Percentiles rank a stretch among this genome's conserved stretches.
Conservation (phyloP, 1,140 invertebrate genomes). For the Pectinophora gossypiella region DNA sequence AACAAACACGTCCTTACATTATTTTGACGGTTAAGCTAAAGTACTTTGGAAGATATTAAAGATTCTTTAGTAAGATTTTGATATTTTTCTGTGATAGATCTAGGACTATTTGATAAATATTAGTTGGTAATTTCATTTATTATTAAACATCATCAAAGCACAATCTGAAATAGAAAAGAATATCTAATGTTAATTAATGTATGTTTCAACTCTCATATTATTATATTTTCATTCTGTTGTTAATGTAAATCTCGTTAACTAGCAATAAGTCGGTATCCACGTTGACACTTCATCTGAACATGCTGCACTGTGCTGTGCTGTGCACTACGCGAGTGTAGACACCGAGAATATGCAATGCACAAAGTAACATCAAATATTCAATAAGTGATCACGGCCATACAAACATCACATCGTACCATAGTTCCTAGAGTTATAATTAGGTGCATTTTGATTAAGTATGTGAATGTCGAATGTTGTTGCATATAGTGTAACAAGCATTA, state of each 20-base stretch:
- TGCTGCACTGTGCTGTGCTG: too few species aligned
- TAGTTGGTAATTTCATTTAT: constrained; percentile 18
- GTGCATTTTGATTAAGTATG: constrained; percentile 38
- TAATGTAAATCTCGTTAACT: too few species aligned
- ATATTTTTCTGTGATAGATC: constrained; percentile 71
- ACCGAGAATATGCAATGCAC: too few species aligned
- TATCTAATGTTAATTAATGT: too few species aligned
- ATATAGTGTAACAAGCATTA: constrained; percentile 15
- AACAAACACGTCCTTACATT: background rate
- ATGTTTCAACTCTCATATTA: too few species aligned
- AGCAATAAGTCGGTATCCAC: too few species aligned
- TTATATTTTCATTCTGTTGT: too few species aligned
- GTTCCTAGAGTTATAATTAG: constrained; percentile 43
- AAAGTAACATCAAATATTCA: too few species aligned
- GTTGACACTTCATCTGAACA: too few species aligned
- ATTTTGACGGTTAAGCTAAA: background rate
- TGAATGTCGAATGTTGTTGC: constrained; percentile 22
- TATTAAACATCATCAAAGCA: too few species aligned
- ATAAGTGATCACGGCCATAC: background rate
- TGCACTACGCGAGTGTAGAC: too few species aligned
- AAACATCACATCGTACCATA: constrained; percentile 16
- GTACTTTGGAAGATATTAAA: background rate
- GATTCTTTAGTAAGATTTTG: constrained; percentile 40
- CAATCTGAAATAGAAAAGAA: too few species aligned
- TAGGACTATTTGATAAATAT: constrained; percentile 50